Evolutionary conservation across 2,888 invertebrate species (phyloP).

Genomic region (Sinhomidia bicolor): DNA sequence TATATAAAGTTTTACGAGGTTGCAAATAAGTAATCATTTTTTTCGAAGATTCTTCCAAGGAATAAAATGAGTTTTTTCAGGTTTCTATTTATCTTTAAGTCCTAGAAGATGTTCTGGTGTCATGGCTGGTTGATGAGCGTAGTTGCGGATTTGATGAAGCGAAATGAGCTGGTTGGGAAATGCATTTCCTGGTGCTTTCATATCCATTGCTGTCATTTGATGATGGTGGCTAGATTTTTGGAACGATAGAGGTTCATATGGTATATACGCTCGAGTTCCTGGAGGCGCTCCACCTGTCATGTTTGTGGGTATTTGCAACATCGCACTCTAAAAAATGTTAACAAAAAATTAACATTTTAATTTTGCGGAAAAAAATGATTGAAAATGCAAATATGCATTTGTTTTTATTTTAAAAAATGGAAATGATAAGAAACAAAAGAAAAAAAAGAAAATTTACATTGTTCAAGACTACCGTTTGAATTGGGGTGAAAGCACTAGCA

Average conservation of each 20-base stretch:
- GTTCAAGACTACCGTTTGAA: slow-evolving; percentile 83
- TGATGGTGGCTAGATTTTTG: slow-evolving; percentile 85
- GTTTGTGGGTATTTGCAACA: slow-evolving; percentile 85
- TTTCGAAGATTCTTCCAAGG: slow-evolving; percentile 18
- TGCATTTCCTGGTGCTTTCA: slow-evolving; percentile 83
- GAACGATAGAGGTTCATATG: slow-evolving; percentile 95
- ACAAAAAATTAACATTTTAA: slow-evolving; percentile 2
- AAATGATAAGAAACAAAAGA: slow-evolving; percentile 45
- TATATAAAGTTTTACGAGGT: slow-evolving; percentile 5
- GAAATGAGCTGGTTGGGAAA: slow-evolving; percentile 97
- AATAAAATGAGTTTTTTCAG: slow-evolving; percentile 24
- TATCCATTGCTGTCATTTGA: slow-evolving; percentile 81
- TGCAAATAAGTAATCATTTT: slow-evolving; percentile 18
- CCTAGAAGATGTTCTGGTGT: slow-evolving; percentile 86
- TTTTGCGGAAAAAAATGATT: too few relatives aligned
- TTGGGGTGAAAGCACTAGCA: slow-evolving; percentile 92
- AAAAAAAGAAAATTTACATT: slow-evolving; percentile 77
- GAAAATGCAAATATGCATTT: too few relatives aligned
- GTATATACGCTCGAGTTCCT: slow-evolving; percentile 87
- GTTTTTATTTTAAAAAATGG: neutral
- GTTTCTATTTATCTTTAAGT: slow-evolving; percentile 81
- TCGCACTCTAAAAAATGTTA: slow-evolving; percentile 77
- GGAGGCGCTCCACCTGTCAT: slow-evolving; percentile 85
- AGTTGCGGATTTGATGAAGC: slow-evolving; percentile 97
- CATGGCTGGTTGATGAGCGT: slow-evolving; percentile 94